Conservation (phyloP, 2,888 invertebrate genomes). For the Lithosia quadra region DNA sequence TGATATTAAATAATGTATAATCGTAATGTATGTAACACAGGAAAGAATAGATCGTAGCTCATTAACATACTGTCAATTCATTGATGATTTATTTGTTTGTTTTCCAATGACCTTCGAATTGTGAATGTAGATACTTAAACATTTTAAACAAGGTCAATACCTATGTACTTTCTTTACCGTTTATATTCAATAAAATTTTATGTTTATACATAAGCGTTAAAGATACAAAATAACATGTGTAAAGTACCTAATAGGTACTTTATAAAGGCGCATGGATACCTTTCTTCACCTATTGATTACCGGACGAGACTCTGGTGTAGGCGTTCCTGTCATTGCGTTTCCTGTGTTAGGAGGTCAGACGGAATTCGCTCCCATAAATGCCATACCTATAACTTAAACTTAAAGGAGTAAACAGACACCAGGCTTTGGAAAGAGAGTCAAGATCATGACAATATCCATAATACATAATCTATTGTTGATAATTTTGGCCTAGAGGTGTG, state of each 20-base stretch:
- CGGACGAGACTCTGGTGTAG: too few relatives aligned
- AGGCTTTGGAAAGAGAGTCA: too few relatives aligned
- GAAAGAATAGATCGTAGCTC: conserved; percentile 28
- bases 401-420: too few relatives aligned
- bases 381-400: too few relatives aligned
- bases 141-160: not conserved
- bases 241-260: too few relatives aligned
- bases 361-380: too few relatives aligned
- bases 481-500: too few relatives aligned
- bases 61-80: conserved; percentile 7
- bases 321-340: too few relatives aligned
- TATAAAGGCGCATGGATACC: not conserved
- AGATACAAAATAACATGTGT: too few relatives aligned
- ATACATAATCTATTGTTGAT: too few relatives aligned
- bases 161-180: not conserved
- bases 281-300: not conserved
- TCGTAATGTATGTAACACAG: conserved; percentile 22
- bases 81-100: conserved; percentile 1
- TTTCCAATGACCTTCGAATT: conserved; percentile 1
- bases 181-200: not conserved
- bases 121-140: not conserved
- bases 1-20: not conserved
- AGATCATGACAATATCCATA: too few relatives aligned
- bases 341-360: too few relatives aligned
- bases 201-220: not conserved